Conservation (phyloP, 2,113 vertebrate species). For the Puffinus mauretanicus region DNA sequence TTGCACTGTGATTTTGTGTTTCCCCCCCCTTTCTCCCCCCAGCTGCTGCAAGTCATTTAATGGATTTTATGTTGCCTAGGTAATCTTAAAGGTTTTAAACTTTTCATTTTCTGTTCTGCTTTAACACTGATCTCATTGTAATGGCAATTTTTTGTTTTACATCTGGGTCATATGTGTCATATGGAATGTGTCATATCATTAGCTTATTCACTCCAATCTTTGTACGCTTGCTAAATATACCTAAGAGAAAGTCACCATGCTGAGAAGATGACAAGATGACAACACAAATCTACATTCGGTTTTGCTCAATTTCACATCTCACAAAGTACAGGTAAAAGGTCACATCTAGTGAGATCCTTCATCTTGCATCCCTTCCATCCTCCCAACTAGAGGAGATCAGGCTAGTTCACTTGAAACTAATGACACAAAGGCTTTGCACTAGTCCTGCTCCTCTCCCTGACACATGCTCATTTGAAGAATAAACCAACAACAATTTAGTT, state of each 20-base stretch:
- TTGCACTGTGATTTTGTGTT: background rate
- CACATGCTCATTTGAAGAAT: background rate
- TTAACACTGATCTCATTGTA: background rate
- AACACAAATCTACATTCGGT: background rate
- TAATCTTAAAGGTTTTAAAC: slow-evolving; percentile 10
- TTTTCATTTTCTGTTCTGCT: background rate
- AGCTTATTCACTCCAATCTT: background rate
- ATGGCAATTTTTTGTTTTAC: background rate
- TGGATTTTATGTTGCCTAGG: background rate
- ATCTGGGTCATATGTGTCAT: background rate
- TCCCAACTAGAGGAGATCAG: background rate
- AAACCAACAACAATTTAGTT: background rate
- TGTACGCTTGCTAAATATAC: background rate
- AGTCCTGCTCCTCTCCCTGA: background rate
- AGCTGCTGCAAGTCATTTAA: background rate
- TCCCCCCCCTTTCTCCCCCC: background rate
- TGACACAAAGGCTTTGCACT: background rate
- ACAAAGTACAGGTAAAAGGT: background rate
- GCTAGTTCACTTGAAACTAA: background rate
- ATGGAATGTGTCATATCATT: slow-evolving; percentile 3
- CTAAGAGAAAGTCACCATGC: background rate
- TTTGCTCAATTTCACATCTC: background rate
- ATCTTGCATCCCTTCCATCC: background rate
- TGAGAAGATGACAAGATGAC: background rate
- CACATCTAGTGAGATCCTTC: background rate